Evolutionary conservation across 2,113 vertebrate genomes (phyloP), one percentile per base, ranked within the genome.

Genomic region (Sclerurus mexicanus): DNA sequence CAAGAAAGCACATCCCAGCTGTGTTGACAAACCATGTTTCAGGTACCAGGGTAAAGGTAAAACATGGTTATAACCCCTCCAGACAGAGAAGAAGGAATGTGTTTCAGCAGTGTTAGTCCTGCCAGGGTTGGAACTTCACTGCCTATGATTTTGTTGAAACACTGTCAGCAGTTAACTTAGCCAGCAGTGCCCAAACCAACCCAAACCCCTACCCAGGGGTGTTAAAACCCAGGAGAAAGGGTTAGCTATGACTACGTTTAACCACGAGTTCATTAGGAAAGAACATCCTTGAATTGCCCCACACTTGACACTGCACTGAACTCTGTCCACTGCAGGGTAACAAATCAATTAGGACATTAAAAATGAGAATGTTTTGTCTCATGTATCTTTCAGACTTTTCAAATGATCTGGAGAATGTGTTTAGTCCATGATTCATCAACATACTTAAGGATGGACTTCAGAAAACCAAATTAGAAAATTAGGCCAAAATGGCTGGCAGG

Each of bases 1-100:
- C 74, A 85, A 67, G 92, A 62, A 92, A 68, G 68, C 82, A n/a
- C 92, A 71, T 79, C 89, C 83, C 86, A 94, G 83, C 86, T 85
- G 78, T 92, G 53, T 7, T 81, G 59, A 46, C 59, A 68, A 9
- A 44, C 59, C 78, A 87, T 73, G 64, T 53, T 87, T 68, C 59
- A 68, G 59, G 59, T 35, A 85, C 39, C 63, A 53, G 19, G 53
- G 87, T 90, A 81, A 85, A 96, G 85, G 81, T 77, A 85, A 96
- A 90, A 85, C 79, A 77, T 37, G 64, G 73, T 55, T 68, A 52
- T 46, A 76, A 87, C 27, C 72, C 59, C 63, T 85, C 44, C 79
- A 87, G 82, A 58, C 39, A 77, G 53, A 35, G 64, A 94, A 77
- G 90, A 77, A 80, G 30, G 76, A 73, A 71, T 14, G 1, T 3